Base-by-base conservation (phyloP, 2,797 vertebrate genomes). In the Pseudochaenichthys georgianus region DNA sequence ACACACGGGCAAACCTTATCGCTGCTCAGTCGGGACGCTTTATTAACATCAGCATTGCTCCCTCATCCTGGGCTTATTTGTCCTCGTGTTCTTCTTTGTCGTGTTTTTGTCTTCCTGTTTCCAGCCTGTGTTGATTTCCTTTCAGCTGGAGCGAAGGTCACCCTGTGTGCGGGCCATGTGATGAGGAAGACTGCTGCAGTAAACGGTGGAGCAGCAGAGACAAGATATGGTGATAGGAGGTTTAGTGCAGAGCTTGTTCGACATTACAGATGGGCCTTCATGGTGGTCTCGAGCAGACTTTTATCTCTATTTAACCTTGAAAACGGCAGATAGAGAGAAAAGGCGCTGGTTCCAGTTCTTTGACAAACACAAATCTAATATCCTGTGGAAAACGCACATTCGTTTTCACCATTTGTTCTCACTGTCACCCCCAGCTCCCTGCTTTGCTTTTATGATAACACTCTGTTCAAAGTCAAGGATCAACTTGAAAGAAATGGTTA, bases 251-350 rank as follows among this genome's bases (percentile, higher is more conserved):
- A 55, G 60, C 80, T 77, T 77, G 81, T 87, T 81, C 19, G 80
- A 75, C 80, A 70, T 83, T 80, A 86, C 76, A 85, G 77, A 90
- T 87, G 79, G 71, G 69, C 68, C 61, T 75, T 77, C 51, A 21
- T n/a, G 34, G 80, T 60, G 77, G 80, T 73, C 65, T 21, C 3
- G 68, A 17, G 7, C 38, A 21, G 16, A n/a, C 59, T 70, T 84
- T 91, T 93, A 87, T 91, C 79, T 90, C 70, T 60, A 54, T 83
- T 83, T 90, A 87, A 89, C 86, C 90, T 90, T 89, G 86, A 87
- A 73, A 67, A 70, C 70, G 58, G 61, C 34, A 77, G 71, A 88
- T 85, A 84, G 70, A 78, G 76, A 77, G 59, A 59, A 65, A 72
- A 10, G 1, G 70, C 72, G 82, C 48, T 64, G 71, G 54, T 74